Evolutionary conservation across 2,888 invertebrate species (phyloP).

Genomic region (Carpatolechia fugitivella): DNA sequence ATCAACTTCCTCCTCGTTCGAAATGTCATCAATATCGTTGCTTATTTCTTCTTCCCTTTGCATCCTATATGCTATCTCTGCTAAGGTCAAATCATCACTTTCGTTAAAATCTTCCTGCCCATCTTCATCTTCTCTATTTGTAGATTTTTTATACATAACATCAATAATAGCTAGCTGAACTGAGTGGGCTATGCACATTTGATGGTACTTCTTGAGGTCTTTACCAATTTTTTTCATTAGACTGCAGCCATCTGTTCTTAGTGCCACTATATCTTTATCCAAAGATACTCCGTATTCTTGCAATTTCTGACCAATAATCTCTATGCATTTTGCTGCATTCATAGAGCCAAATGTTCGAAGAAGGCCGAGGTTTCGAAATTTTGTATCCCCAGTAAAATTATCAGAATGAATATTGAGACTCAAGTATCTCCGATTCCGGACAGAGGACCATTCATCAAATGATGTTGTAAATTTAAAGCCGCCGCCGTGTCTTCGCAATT

Average conservation of each 20-base stretch:
- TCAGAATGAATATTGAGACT: conserved; percentile 12
- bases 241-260: conserved; percentile 34
- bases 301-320: background rate
- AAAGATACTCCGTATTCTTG: conserved; percentile 13
- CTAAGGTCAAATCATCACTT: background rate
- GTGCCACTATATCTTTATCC: conserved; percentile 31
- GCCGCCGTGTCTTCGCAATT: too few species aligned
- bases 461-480: conserved; percentile 21
- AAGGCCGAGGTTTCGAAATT: background rate
- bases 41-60: too few species aligned
- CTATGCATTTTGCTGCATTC: background rate
- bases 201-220: conserved; percentile 23
- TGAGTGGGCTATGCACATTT: conserved; percentile 29
- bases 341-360: background rate
- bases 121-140: background rate
- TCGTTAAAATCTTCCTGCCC: background rate
- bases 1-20: background rate
- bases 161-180: conserved; percentile 27
- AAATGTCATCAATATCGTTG: too few species aligned
- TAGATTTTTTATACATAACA: conserved; percentile 25
- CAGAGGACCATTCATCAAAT: conserved; percentile 27
- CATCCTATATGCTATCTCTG: too few species aligned
- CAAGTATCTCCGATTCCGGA: conserved; percentile 22
- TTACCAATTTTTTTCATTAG: conserved; percentile 33
- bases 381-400: background rate